Evolutionary conservation across 1,140 invertebrate genomes (phyloP), one percentile per base, ranked within the genome.

Genomic region (Pseudomyrmex pallidus): DNA sequence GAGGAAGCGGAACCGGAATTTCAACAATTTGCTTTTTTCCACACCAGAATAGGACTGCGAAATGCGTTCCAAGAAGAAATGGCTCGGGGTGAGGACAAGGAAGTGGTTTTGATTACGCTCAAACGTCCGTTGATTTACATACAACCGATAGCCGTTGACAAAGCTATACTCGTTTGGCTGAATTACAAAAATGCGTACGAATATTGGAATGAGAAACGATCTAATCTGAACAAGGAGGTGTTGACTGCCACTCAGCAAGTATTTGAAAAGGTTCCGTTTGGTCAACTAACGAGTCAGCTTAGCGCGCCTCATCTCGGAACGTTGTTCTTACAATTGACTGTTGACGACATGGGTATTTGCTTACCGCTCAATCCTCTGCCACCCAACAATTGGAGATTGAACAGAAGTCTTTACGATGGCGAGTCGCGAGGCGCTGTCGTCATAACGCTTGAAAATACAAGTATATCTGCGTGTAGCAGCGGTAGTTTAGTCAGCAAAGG

Each of bases 161-260:
- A 98, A 93, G 98, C 98, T 44, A 99, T 99, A 83, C 95, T 99
- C 1, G 98, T 99, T 9, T 99, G 98, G 98, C 94, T 99, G 61
- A 99, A 99, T 94, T 99, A 99, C 92, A 99, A 99, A 94, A 99
- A 99, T 94, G 98, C 99, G 0, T 99, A 99, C 91, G 98, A 99
- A 92, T 99, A 99, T 94, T 99, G 99, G 98, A 99, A 98, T 86
- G 98, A 99, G 92, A 99, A 99, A 93, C 94, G 98, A 22, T 96
- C 97, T 0, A 98, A 97, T 91, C 94, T 98, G 1, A 98, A 98
- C 90, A 97, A 97, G 85, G 97, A 99, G 92, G 97, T 98, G 25
- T 93, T 98, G 12, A 96, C 96, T 64, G 97, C 98, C 9, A 97
- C 97, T 12, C 97, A 97, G 88, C 97, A 97, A 91, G 95, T 96